Base-by-base conservation (phyloP, 2,797 vertebrate species). In the Enteromius treurensis region DNA sequence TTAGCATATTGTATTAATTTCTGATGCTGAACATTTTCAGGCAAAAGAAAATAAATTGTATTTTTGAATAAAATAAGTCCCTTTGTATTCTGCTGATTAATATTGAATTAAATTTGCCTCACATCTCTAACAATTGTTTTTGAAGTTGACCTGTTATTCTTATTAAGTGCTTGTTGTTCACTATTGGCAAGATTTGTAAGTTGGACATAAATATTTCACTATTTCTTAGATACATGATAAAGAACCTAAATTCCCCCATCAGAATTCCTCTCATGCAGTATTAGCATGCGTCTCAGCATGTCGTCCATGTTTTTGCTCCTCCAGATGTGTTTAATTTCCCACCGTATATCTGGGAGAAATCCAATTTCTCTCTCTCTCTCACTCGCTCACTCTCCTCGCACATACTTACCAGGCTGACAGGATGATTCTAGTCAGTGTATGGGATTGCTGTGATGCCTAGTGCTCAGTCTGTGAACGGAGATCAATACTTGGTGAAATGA, bases 401-500 rank as follows among this genome's bases (percentile, higher is more conserved):
- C 82, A 86, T 79, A 85, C 73, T 69, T 81, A 85, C 47, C 79
- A 15, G 76, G 47, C 58, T 75, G 79, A 68, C 85, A 89, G 86
- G 90, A 88, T 89, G 83, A 91, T 84, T 81, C 77, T 86, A 83
- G 86, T 77, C 80, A 71, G 15, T 88, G 86, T 88, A 79, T 69
- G 37, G 40, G 77, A 67, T 90, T 80, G 83, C 87, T 81, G 75
- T 86, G 83, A 91, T 86, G 81, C 81, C 85, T 65, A 47, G 69
- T 77, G 86, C 76, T 86, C 84, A 83, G 88, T 86, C 82, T 80
- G 86, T 29, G 78, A 85, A 80, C 58, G 14, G 77, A 86, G 91
- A 93, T 93, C 92, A 86, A 93, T 92, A 90, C 70, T 65, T 70
- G 84, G 78, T 88, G 89, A 85, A 77, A 87, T 87, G 23, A 84